Evolutionary conservation across 1,140 invertebrate species (phyloP).

Genomic region (Magallana ariakensis): DNA sequence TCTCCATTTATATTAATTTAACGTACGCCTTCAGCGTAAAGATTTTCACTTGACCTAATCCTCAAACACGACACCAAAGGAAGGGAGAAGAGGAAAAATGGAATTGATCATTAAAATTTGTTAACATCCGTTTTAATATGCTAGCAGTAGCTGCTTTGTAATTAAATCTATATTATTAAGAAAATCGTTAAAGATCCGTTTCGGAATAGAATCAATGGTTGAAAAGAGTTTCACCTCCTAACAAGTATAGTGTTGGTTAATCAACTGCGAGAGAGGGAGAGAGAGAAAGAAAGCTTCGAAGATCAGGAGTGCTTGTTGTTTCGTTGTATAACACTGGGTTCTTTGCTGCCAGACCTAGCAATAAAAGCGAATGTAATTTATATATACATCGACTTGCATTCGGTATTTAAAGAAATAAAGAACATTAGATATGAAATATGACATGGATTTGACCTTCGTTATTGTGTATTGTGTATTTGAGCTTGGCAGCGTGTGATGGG

Average conservation of each 20-base stretch:
- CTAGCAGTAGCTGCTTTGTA: not conserved
- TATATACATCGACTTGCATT: conserved; percentile 11
- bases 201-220: not conserved
- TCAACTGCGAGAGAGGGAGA: not conserved
- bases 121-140: conserved; percentile 22
- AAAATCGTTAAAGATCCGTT: conserved; percentile 26
- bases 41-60: not conserved
- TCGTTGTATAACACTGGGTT: not conserved
- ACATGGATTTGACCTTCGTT: not conserved
- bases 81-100: not conserved
- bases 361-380: conserved; percentile 8
- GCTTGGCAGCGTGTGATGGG: not conserved
- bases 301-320: not conserved
- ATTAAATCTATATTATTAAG: conserved; percentile 35
- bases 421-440: not conserved
- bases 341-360: not conserved
- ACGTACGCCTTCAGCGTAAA: no score
- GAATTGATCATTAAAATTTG: conserved; percentile 18
- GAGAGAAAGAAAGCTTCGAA: no score
- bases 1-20: not conserved
- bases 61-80: not conserved
- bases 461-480: conserved; percentile 12
- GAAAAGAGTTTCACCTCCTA: conserved; percentile 13
- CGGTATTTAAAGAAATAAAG: not conserved
- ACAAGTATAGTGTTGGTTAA: conserved; percentile 16